These are phyloP conservation scores for Australoheros facetus DNA, from an alignment of 2,797 vertebrate genomes.

Conservation along the genomic window DNA sequence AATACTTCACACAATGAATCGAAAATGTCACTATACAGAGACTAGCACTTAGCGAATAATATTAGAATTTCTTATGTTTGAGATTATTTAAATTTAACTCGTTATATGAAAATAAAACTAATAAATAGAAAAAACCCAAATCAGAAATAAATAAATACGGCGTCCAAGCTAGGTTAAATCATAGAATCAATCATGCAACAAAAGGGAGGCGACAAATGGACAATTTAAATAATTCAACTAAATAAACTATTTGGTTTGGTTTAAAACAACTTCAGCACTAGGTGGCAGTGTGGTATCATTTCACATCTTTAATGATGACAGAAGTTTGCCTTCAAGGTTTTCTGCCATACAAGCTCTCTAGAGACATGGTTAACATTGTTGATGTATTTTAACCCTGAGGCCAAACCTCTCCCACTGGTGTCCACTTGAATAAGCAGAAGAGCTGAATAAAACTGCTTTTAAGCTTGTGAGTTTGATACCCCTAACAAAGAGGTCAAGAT, in stretches of 20 bases:
- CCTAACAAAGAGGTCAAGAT: neutral
- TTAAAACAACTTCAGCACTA: constrained; percentile 36
- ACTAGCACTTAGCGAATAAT: too few relatives aligned
- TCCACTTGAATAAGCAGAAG: neutral
- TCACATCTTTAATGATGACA: neutral
- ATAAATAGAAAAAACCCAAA: too few relatives aligned
- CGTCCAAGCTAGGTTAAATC: neutral
- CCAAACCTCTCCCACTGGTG: neutral
- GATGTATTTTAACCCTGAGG: neutral
- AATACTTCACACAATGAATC: neutral
- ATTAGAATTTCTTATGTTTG: neutral
- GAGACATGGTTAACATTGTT: neutral
- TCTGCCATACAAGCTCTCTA: neutral
- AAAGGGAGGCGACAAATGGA: neutral
- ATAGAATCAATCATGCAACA: neutral
- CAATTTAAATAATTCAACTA: neutral
- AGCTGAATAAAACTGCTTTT: neutral
- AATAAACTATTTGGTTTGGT: neutral
- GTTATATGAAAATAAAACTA: too few relatives aligned
- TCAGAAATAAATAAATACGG: neutral
- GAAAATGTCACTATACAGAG: neutral
- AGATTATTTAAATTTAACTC: too few relatives aligned
- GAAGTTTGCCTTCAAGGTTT: neutral
- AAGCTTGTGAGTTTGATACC: neutral
- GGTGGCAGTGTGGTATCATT: constrained; percentile 30